Evolutionary conservation across 2,113 vertebrate genomes (phyloP).

Genomic region (Chunga burmeisteri): DNA sequence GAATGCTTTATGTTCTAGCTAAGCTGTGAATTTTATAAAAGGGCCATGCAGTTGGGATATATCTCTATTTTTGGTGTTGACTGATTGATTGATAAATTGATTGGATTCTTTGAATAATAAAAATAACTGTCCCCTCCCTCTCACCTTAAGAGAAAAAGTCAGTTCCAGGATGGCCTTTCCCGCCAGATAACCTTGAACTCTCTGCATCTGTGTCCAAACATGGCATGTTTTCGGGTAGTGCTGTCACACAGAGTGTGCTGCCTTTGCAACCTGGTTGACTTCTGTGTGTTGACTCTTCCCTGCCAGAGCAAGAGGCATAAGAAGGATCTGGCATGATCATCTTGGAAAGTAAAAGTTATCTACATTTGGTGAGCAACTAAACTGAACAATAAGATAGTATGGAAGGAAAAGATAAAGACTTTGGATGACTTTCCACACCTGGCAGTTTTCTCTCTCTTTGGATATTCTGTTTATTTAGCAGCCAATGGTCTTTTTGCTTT

Average conservation of each 20-base stretch:
- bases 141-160: not conserved
- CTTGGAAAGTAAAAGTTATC: not conserved
- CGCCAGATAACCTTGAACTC: not conserved
- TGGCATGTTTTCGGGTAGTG: not conserved
- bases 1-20: not conserved
- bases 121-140: not conserved
- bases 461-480: constrained; percentile 7
- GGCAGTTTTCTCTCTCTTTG: not conserved
- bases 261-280: not conserved
- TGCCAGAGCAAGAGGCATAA: not conserved
- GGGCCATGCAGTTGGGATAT: not conserved
- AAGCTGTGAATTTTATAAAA: constrained; percentile 66
- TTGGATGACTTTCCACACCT: not conserved
- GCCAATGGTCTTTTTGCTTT: constrained; percentile 15
- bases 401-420: not conserved
- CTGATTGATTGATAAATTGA: not conserved
- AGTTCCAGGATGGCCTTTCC: not conserved
- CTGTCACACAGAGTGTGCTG: not conserved
- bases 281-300: not conserved
- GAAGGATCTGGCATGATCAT: not conserved
- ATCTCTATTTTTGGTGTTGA: constrained; percentile 41
- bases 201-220: not conserved
- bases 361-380: not conserved
- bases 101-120: not conserved
- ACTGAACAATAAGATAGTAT: not conserved